Base-by-base conservation (phyloP, 2,888 invertebrate species). In the Chloroclysta siterata region DNA sequence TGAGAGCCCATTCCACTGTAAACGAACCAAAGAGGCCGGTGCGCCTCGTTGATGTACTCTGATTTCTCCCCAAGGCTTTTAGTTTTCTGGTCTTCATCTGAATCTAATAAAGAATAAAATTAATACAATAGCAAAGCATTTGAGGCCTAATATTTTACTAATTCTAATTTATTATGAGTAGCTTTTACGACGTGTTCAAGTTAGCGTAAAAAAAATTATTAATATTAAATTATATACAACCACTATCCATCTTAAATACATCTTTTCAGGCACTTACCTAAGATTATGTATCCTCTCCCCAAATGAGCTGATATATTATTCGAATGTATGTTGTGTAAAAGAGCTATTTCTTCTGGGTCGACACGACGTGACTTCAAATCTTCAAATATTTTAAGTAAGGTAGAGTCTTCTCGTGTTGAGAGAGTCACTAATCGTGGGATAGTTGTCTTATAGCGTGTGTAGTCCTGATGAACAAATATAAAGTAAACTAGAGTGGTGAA, bases 1-100 rank as follows among this genome's bases (percentile, higher is more conserved):
- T 96, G 96, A 0, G 95, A 94, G 7, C 95, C 96, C 95, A 96
- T 95, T 7, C 96, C 96, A 63, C 95, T 95, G 88, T 95, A 96
- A 63, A 96, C 94, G 79, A 94, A 95, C 95, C 95, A 96, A 7
- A 96, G 83, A 0, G 95, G 95, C 0, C 93, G 80, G 33, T 77
- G 74, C 0, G 71, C 80, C 7, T 81, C 79, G 44, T 88, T 84
- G 36, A 77, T 85, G 64, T 87, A 84, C 11, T 78, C 77, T 1
- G 67, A 65, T 11, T 78, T 79, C 60, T 88, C 84, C 10, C 63
- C 44, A 1, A 89, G 61, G 22, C 74, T 72, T 0, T 84, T 72
- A 0, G 86, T 88, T 54, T 85, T 70, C 0, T 79, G 63, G 1
- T 46, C 17, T 46, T 83, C 68, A 14, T 73, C 70, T 29, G 84